Evolutionary conservation across 2,113 vertebrate genomes (phyloP), one percentile per base, ranked within the genome.

Genomic region (Malurus alboscapulatus): DNA sequence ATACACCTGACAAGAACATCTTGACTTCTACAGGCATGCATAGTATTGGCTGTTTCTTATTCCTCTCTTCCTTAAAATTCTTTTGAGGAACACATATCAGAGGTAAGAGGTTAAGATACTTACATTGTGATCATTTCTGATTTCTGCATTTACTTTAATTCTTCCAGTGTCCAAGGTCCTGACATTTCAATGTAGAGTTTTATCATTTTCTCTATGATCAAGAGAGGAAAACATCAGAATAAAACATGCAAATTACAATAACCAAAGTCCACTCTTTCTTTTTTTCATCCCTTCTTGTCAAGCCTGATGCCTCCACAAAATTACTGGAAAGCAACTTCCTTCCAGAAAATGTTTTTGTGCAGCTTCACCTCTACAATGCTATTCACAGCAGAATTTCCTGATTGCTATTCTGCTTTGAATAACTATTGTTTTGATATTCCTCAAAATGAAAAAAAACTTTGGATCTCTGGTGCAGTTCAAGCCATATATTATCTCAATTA

Each of bases 21-120:
- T 19, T 54, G 26, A 26, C 16, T 54, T 29, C 14, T 72, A 16
- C 1, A 12, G 18, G 6, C 4, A 12, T 62, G 22, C 0, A 3
- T 20, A 45, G 15, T 24, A 34, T 26, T 17, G 67, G 6, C 34
- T 85, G 9, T 12, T n/a, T 72, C 26, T 59, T 72, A 59, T 36
- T 8, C 5, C 6, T 65, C 30, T 83, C 44, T 83, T 79, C 19
- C 36, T 68, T 80, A 40, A 51, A 47, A 34, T 38, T 62, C 3
- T 72, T 80, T 59, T 42, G 44, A 62, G 22, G 9, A 63, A 78
- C 17, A 67, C 5, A 7, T 47, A 55, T 40, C 32, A 59, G 19
- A 78, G 2, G 1, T 36, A 27, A 21, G 19, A 38, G 4, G 24
- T 36, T 59, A 67, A 45, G 12, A 73, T 13, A 14, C 11, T 81